These are phyloP conservation scores for Serrognathus titanus DNA, from an alignment of 2,888 invertebrate species.

Conservation along the genomic window DNA sequence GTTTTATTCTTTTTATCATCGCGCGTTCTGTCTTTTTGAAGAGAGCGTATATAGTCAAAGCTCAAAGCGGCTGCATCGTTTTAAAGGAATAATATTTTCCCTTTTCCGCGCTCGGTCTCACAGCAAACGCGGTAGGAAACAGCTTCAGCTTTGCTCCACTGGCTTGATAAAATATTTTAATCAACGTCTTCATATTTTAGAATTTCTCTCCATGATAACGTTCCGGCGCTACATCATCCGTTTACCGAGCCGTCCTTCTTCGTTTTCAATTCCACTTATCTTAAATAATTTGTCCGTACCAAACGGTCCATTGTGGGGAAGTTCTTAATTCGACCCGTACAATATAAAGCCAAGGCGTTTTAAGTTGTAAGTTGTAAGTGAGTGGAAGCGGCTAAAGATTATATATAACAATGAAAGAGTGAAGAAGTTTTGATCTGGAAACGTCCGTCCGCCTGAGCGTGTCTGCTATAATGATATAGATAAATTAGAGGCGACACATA, in stretches of 20 bases:
- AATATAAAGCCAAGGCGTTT: too few relatives aligned
- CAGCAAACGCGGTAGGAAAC: slow-evolving; percentile 30
- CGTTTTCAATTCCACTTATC: slow-evolving; percentile 1
- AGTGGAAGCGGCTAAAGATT: background rate
- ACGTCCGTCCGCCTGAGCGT: slow-evolving; percentile 6
- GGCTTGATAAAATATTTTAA: slow-evolving; percentile 44
- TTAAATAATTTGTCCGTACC: background rate
- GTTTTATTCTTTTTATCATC: slow-evolving; percentile 32
- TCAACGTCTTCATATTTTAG: slow-evolving; percentile 40
- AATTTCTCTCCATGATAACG: slow-evolving; percentile 19
- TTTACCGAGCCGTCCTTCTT: background rate
- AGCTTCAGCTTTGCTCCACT: slow-evolving; percentile 34
- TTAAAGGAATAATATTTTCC: slow-evolving; percentile 42
- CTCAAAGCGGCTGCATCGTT: slow-evolving; percentile 39
- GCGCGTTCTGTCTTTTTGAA: slow-evolving; percentile 28
- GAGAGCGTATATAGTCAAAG: slow-evolving; percentile 31
- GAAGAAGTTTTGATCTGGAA: background rate
- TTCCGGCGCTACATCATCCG: background rate
- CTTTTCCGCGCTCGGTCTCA: slow-evolving; percentile 30
- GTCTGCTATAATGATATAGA: slow-evolving; percentile 27
- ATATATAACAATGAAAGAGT: background rate
- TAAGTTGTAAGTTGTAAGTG: too few relatives aligned
- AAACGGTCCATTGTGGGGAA: too few relatives aligned
- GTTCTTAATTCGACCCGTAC: too few relatives aligned
- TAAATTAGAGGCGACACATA: slow-evolving; percentile 37